Percentiles rank a stretch among this genome's conserved stretches.
These are phyloP conservation scores for Amazona ochrocephala DNA, from an alignment of 2,797 vertebrate genomes.

Conservation along the genomic window DNA sequence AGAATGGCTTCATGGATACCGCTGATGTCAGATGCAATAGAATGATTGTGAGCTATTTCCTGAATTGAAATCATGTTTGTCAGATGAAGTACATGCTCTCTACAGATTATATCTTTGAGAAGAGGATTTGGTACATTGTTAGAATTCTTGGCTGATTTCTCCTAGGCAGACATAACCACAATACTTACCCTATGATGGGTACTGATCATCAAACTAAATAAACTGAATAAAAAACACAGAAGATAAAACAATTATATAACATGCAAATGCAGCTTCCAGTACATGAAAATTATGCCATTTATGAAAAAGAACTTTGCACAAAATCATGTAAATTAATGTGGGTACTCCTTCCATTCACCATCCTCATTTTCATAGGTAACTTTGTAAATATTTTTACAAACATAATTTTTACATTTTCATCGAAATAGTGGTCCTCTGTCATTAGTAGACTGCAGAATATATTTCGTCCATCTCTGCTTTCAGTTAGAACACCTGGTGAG, in stretches of 20 bases:
- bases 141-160: conserved; percentile 61
- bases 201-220: not conserved
- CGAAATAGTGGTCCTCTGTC: conserved; percentile 25
- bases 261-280: conserved; percentile 16
- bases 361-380: conserved; percentile 52
- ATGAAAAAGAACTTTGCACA: conserved; percentile 11
- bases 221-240: conserved; percentile 16
- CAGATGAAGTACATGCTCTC: conserved; percentile 80
- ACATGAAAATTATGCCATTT: not conserved
- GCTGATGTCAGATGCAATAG: conserved; percentile 91
- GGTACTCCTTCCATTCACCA: conserved; percentile 21
- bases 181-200: not conserved
- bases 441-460: conserved; percentile 36
- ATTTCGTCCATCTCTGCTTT: conserved; percentile 46
- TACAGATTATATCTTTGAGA: conserved; percentile 80
- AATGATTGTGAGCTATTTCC: conserved; percentile 85
- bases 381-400: conserved; percentile 44
- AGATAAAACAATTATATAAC: conserved; percentile 35
- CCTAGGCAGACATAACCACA: conserved; percentile 6
- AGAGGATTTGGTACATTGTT: conserved; percentile 52
- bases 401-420: conserved; percentile 18
- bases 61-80: conserved; percentile 82
- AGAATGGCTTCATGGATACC: conserved; percentile 85
- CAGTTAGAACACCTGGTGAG: conserved; percentile 72
- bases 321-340: conserved; percentile 32